Conservation (phyloP, 1,140 invertebrate genomes). For the Drosophila neocordata region DNA sequence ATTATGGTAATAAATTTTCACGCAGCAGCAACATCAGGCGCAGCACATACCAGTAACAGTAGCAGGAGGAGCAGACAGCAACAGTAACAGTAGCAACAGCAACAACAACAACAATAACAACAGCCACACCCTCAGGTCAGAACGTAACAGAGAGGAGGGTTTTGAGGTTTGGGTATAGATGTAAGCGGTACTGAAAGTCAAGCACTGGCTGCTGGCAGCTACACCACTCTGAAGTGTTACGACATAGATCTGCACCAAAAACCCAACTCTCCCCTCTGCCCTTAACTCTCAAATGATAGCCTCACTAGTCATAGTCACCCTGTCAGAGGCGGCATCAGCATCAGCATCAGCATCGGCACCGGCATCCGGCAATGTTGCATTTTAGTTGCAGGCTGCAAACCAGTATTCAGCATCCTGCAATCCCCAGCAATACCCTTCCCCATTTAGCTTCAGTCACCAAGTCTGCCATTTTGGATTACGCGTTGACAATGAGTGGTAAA, state of each 20-base stretch:
- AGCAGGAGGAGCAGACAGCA: conserved; percentile 10
- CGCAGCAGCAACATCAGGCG: conserved; percentile 32
- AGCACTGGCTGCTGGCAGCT: conserved; percentile 20
- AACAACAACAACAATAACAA: neutral
- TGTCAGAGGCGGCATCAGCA: neutral
- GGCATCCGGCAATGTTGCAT: conserved; percentile 17
- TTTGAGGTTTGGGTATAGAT: neutral
- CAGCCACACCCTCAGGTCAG: conserved; percentile 9
- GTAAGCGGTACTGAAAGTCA: conserved; percentile 6
- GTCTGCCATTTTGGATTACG: conserved; percentile 20
- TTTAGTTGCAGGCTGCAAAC: conserved; percentile 13
- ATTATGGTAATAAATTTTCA: conserved; percentile 39
- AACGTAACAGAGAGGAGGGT: neutral
- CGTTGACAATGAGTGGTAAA: conserved; percentile 19
- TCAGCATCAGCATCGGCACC: neutral
- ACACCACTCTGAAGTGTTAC: conserved; percentile 10
- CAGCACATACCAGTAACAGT: conserved; percentile 13
- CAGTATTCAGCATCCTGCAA: neutral
- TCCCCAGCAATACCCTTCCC: too few species aligned
- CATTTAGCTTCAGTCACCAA: neutral
- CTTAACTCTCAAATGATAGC: too few species aligned
- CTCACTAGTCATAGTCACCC: too few species aligned
- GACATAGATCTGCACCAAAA: conserved; percentile 13
- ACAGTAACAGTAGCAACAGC: conserved; percentile 2
- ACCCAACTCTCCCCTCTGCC: too few species aligned